Base-by-base conservation (phyloP, 2,797 vertebrate species). In the Caiman crocodilus region DNA sequence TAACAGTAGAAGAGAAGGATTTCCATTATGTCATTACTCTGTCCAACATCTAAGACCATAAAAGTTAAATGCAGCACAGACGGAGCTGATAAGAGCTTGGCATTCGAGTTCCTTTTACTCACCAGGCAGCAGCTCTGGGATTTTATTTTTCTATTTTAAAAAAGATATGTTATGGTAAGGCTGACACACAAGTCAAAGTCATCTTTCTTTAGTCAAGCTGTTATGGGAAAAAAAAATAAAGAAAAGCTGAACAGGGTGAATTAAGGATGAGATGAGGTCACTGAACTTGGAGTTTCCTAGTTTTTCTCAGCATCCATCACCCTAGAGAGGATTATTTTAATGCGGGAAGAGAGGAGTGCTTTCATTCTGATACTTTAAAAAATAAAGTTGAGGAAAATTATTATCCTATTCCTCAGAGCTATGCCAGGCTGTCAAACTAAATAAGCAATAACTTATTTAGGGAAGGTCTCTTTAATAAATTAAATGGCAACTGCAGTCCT, bases 211-310 rank as follows among this genome's bases (percentile, higher is more conserved):
- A 74, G 5, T 1, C 17, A 69, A 26, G 35, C 30, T 87, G 88
- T 25, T 1, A 0, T 14, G 28, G 76, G 0, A 1, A 80, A 67
- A 85, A 85, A 69, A 69, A 0, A 0, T 1, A 57, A 88, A 21
- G 23, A 23, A 74, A 42, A 21, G 13, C 21, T 14, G 14, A 57
- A 80, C 7, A 20, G n/a, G 20, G n/a, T 65, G 60, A 96, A 76
- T 28, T 13, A 26, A 94, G 88, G 90, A 84, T 56, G 89, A 81
- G 20, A 14, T 28, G 32, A 77, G 6, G 8, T 65, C n/a, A 64
- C 26, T 50, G 74, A 74, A 59, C 56, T 76, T 17, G 2, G 21
- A 85, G 78, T 76, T 86, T 42, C 30, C 63, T 1, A 2, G 18
- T n/a, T 83, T 82, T 0, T 57, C 74, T 1, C 58, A 60, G 26